Percentiles rank a stretch among this genome's conserved stretches.
Evolutionary conservation across 2,113 vertebrate genomes (phyloP).

Genomic region (Mohoua ochrocephala): DNA sequence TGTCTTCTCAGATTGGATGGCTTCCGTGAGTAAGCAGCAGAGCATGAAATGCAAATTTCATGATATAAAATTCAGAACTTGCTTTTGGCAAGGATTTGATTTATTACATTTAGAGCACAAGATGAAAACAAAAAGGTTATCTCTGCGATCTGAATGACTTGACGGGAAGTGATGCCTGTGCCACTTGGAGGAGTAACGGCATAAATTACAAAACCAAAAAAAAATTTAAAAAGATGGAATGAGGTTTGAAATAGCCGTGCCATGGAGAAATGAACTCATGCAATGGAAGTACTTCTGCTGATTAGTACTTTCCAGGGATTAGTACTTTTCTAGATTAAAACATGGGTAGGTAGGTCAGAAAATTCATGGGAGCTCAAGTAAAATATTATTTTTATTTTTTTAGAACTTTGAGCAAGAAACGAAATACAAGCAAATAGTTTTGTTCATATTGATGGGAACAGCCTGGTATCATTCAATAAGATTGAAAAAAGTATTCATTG

Average conservation of each 20-base stretch:
- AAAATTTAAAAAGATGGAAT: neutral
- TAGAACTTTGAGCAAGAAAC: neutral
- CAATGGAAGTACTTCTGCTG: neutral
- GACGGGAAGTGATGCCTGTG: neutral
- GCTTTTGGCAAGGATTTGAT: slow-evolving; percentile 49
- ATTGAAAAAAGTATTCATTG: neutral
- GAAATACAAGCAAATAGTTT: neutral
- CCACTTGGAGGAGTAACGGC: neutral
- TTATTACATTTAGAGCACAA: slow-evolving; percentile 61
- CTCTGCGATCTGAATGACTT: slow-evolving; percentile 19
- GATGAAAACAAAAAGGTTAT: slow-evolving; percentile 63
- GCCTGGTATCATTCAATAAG: neutral
- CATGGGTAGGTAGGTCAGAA: neutral
- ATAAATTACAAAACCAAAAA: neutral
- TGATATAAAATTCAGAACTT: slow-evolving; percentile 50
- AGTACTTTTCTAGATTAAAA: neutral
- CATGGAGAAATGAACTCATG: neutral
- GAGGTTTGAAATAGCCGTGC: neutral
- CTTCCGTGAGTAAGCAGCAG: slow-evolving; percentile 19
- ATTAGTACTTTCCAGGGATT: neutral
- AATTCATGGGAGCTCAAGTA: neutral
- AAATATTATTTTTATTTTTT: neutral
- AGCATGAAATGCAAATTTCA: slow-evolving; percentile 64
- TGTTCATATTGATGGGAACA: neutral
- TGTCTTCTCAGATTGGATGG: slow-evolving; percentile 37